A percentile compares a stretch with the other conserved stretches of the same genome.
Conservation (phyloP, 2,888 invertebrate genomes). For the Nemapogon koenigi region DNA sequence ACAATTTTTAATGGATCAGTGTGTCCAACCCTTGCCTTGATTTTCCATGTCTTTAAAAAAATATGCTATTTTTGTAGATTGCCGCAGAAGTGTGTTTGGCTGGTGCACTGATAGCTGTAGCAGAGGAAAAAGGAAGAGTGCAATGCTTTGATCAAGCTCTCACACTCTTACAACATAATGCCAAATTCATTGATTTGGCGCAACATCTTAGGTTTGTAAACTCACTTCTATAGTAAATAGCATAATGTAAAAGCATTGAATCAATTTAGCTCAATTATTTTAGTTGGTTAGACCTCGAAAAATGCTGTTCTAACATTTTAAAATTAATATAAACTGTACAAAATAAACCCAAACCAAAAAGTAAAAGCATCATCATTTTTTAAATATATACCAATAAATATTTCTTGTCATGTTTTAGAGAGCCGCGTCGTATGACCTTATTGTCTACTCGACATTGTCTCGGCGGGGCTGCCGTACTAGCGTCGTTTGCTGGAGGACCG, state of each 20-base stretch:
- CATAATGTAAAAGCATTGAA: no score
- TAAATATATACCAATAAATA: no score
- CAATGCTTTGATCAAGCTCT: conserved; percentile 56
- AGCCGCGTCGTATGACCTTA: conserved; percentile 33
- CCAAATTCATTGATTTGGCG: conserved; percentile 42
- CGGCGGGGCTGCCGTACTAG: conserved; percentile 31
- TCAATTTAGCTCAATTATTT: no score
- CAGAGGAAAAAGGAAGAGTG: conserved; percentile 43
- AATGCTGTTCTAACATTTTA: no score
- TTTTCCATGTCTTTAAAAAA: no score
- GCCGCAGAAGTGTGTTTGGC: conserved; percentile 47
- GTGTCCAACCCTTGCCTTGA: no score
- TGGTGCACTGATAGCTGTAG: conserved; percentile 38
- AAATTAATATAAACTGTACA: no score
- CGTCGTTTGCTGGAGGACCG: conserved; percentile 36
- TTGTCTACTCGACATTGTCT: conserved; percentile 24
- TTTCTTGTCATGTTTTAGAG: conserved; percentile 10
- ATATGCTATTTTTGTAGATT: conserved; percentile 31
- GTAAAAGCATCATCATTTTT: no score
- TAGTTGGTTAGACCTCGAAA: no score
- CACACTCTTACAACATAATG: conserved; percentile 39
- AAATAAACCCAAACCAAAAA: no score
- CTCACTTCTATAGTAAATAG: no score
- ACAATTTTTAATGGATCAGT: no score
- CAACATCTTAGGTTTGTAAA: conserved; percentile 32